A percentile compares a stretch with the other conserved stretches of the same genome.
Conservation (phyloP, 2,113 vertebrate genomes). For the Ochotona princeps region DNA sequence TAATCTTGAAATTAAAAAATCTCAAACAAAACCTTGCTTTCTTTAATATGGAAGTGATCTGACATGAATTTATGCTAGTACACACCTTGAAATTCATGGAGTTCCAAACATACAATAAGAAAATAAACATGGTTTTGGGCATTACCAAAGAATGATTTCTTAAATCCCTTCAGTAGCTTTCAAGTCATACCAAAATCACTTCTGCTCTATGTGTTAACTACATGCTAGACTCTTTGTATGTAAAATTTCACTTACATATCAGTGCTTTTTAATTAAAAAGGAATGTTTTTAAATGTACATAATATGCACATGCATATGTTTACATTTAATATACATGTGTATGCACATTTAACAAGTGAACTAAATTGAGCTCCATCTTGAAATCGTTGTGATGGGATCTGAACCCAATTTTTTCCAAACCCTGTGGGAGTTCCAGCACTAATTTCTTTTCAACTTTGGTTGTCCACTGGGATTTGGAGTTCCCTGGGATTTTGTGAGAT, state of each 20-base stretch:
- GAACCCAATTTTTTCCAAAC: not conserved
- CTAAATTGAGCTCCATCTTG: not conserved
- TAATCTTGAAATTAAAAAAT: too few relatives aligned
- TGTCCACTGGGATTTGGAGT: not conserved
- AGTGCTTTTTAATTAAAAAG: not conserved
- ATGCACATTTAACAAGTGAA: constrained; percentile 2
- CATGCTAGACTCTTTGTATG: not conserved
- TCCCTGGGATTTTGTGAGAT: not conserved
- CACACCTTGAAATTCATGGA: not conserved
- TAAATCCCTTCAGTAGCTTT: constrained; percentile 17
- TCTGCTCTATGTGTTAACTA: not conserved
- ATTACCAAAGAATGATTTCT: not conserved
- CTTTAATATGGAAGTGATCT: constrained; percentile 8
- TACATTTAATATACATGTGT: not conserved
- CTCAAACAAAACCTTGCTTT: not conserved
- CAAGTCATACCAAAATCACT: constrained; percentile 14
- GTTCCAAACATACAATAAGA: not conserved
- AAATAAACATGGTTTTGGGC: constrained; percentile 20
- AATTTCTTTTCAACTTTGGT: not conserved
- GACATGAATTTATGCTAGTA: not conserved
- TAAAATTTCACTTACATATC: not conserved
- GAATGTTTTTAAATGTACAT: not conserved
- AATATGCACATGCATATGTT: not conserved
- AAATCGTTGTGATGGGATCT: constrained; percentile 10
- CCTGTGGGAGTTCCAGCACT: not conserved